Conservation (phyloP, 2,797 vertebrate species). For the Remorina albescens region DNA sequence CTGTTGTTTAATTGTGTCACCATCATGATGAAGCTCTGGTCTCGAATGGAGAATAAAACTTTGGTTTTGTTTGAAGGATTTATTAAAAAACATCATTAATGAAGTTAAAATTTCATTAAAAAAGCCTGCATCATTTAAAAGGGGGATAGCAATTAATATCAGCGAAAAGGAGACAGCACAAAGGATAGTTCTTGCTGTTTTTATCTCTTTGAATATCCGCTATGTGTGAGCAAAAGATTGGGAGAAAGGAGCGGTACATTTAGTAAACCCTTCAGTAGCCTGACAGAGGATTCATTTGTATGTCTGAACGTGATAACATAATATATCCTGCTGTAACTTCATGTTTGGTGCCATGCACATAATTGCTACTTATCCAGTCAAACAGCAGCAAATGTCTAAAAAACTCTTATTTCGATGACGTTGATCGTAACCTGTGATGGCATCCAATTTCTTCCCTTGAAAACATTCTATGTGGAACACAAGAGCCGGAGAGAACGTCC, state of each 20-base stretch:
- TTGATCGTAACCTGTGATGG: conserved; percentile 49
- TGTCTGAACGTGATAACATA: conserved; percentile 52
- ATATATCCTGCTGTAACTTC: conserved; percentile 24
- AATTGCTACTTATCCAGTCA: conserved; percentile 26
- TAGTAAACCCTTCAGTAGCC: conserved; percentile 45
- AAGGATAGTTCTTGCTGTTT: conserved; percentile 23
- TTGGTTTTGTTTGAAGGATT: background rate
- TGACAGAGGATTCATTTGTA: conserved; percentile 41
- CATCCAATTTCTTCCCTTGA: conserved; percentile 43
- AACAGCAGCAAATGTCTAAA: conserved; percentile 31
- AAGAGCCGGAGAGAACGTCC: conserved; percentile 37
- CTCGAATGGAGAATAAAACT: no score
- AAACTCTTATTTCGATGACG: conserved; percentile 8
- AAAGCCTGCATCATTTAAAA: background rate
- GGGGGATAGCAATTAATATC: conserved; percentile 56
- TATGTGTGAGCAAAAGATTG: conserved; percentile 56
- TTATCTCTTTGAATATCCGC: conserved; percentile 17
- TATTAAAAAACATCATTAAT: conserved; percentile 33
- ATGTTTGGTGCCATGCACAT: background rate
- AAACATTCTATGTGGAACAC: conserved; percentile 45
- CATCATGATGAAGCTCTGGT: no score
- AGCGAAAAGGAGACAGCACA: conserved; percentile 45
- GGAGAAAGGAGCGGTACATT: conserved; percentile 33
- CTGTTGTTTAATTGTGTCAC: no score
- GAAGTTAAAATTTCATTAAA: conserved; percentile 1